Evolutionary conservation across 1,140 invertebrate species (phyloP), one percentile per base, ranked within the genome.

Genomic region (Diabrotica undecimpunctata): DNA sequence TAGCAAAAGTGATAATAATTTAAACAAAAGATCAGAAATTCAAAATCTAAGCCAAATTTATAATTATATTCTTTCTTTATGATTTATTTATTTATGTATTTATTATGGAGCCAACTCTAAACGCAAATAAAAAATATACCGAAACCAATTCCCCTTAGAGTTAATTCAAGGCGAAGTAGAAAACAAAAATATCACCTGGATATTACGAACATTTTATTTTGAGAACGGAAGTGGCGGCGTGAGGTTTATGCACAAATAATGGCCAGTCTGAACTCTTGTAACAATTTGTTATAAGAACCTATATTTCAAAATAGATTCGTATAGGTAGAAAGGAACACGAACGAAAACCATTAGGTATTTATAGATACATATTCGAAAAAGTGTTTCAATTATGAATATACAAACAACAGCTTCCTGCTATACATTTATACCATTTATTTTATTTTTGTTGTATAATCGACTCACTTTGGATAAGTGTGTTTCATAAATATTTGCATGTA

Each of bases 161-260:
- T n/a, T n/a, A n/a, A n/a, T n/a, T n/a, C n/a, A 8, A 3, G 4
- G 3, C 3, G 8, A 4, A 46, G 4, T 10, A 46, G 41, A 46
- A n/a, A 46, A 46, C 8, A 10, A 38, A 57, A 57, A 10, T n/a
- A 57, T 57, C 55, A 57, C 55, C 55, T 57, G 55, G 36, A 12
- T 5, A 11, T 37, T 38, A 46, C 10, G n/a, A 57, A 37, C 13
- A 61, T 61, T 61, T 61, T 61, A 61, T 61, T 61, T 61, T 52
- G 35, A 61, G 59, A 35, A 37, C 59, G 59, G 59, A 61, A 61
- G 46, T 61, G 59, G 12, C 13, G 7, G 59, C 11, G 59, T 25
- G 59, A 61, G 59, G 59, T 61, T 61, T 61, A 52, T 61, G 59
- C 13, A 50, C 46, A 50, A 61, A 61, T 61, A 61, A 61, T 61